Evolutionary conservation across 2,113 vertebrate genomes (phyloP), one percentile per base, ranked within the genome.

Genomic region (Lonchura striata): DNA sequence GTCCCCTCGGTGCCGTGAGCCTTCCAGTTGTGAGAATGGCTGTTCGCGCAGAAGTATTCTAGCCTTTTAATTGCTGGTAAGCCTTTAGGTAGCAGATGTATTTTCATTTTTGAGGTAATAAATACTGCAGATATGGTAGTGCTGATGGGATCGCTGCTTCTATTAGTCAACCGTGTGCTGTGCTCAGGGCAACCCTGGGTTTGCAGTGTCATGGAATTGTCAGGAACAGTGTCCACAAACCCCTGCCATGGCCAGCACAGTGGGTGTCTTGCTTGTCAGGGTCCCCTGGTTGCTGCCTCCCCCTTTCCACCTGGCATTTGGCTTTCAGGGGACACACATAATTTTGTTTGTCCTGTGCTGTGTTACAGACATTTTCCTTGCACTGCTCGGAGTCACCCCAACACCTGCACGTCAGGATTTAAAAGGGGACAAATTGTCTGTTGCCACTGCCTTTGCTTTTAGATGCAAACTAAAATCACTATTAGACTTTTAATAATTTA

Each of bases 401-500:
- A n/a, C 74, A 39, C 82, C 66, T 81, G 79, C 85, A 37, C 9
- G 6, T 60, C 18, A 22, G 69, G 75, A 79, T 95, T 96, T 74
- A 41, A 83, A 94, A 77, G 56, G 50, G 78, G 74, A 66, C 72
- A 70, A 61, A 79, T 33, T 7, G 31, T 78, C 78, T 30, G 27
- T 79, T 93, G 52, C 69, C 37, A 13, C 7, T 27, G 54, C 84
- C 81, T 86, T 66, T 68, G 95, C 82, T 91, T 96, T 89, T 85
- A 78, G 72, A 65, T 65, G 83, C 53, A 86, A 94, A 80, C 89
- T 21, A 82, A 84, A 90, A 59, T 70, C 87, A 56, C 80, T 52
- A 31, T 76, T 91, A 93, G 82, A 92, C 81, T 96, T 96, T 77
- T 75, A 95, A 96, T 94, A 76, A 95, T 95, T 96, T 94, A 96